These are phyloP conservation scores for Apantesis nais DNA, from an alignment of 2,888 invertebrate genomes.

Conservation along the genomic window DNA sequence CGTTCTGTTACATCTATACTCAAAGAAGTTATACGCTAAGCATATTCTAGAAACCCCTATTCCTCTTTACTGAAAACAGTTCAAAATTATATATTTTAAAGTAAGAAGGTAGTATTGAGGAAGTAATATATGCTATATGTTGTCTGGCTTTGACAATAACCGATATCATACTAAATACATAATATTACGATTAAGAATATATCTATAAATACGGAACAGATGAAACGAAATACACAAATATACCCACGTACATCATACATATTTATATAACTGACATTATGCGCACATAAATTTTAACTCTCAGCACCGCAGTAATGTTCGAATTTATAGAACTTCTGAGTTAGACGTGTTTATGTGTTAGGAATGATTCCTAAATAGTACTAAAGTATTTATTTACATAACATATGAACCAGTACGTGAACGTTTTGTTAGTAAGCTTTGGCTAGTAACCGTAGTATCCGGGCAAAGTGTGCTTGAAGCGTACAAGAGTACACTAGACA, in stretches of 20 bases:
- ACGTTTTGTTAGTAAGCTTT: slow-evolving; percentile 34
- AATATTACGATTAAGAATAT: neutral
- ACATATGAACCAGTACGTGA: slow-evolving; percentile 30
- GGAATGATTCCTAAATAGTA: slow-evolving; percentile 43
- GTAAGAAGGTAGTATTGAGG: neutral
- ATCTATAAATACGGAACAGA: neutral
- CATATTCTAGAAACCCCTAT: neutral
- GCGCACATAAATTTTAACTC: slow-evolving; percentile 25
- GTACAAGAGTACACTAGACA: slow-evolving; percentile 66
- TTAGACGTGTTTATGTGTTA: slow-evolving; percentile 35
- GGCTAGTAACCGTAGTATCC: slow-evolving; percentile 11
- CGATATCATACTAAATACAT: neutral
- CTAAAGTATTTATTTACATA: slow-evolving; percentile 43
- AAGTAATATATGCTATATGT: neutral
- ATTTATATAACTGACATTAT: neutral
- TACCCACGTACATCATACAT: neutral
- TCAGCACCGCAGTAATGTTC: slow-evolving; percentile 26
- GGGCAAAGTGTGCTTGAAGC: slow-evolving; percentile 3
- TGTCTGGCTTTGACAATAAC: neutral
- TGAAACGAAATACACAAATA: neutral
- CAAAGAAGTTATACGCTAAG: neutral
- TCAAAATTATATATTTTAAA: neutral
- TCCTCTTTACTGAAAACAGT: neutral
- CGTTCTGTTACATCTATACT: neutral
- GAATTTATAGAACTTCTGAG: slow-evolving; percentile 25